Conservation (phyloP, 1,140 invertebrate species). For the Brachystomella parvula region DNA sequence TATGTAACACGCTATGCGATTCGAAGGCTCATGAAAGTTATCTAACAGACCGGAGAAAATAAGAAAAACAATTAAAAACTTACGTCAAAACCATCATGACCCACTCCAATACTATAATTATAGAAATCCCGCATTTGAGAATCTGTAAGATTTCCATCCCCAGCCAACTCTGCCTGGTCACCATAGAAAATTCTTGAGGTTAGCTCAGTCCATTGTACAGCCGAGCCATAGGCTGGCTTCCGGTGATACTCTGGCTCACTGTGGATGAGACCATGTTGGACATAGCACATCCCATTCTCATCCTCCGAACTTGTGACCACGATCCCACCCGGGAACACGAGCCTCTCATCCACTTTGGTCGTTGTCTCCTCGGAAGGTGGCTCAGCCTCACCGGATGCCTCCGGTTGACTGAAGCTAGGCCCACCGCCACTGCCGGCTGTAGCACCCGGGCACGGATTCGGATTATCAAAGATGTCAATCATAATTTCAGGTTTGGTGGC, state of each 20-base stretch:
- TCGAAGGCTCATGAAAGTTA: no score
- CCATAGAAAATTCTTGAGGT: constrained; percentile 10
- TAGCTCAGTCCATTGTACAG: constrained; percentile 7
- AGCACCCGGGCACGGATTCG: not conserved
- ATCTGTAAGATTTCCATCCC: constrained; percentile 3
- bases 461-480: constrained; percentile 10
- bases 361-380: not conserved
- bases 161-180: constrained; percentile 2
- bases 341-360: not conserved
- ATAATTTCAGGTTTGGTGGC: not conserved
- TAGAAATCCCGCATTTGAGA: constrained; percentile 11
- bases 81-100: constrained; percentile 13
- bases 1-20: no score
- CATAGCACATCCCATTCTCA: not conserved
- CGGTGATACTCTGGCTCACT: not conserved
- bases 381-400: not conserved
- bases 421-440: not conserved
- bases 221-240: not conserved
- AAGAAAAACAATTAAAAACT: not conserved
- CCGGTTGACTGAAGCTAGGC: no score
- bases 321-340: not conserved
- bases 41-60: constrained; percentile 4
- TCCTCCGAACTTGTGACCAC: not conserved
- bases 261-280: not conserved
- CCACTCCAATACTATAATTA: constrained; percentile 11